phyloP scores from a whole-genome alignment of 2,797 vertebrate species.

The Anabacerthia variegaticeps region DNA sequence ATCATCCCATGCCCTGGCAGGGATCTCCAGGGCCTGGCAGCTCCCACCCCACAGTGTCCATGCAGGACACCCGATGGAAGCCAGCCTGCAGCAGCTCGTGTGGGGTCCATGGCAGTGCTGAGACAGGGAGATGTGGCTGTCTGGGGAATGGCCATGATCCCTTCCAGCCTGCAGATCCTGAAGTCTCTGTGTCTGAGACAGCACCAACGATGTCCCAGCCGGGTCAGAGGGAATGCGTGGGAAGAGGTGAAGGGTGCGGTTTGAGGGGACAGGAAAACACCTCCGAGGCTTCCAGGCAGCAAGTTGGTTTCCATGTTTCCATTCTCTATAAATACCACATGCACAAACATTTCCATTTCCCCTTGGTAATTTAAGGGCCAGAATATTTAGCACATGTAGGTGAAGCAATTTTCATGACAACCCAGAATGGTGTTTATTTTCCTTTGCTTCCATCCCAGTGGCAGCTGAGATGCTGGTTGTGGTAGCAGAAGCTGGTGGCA shows the following conservation, averaged over 20 bases:
- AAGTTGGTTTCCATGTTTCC: not conserved
- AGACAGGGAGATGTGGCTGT: accelerated
- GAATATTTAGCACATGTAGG: accelerated
- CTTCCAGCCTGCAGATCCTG: too few species aligned
- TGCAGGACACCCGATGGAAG: accelerated
- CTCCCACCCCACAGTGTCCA: accelerated
- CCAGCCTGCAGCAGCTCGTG: accelerated
- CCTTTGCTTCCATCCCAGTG: not conserved
- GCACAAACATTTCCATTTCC: not conserved
- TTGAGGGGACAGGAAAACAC: not conserved
- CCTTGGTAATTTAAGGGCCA: not conserved
- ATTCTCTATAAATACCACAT: not conserved
- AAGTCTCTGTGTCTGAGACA: accelerated
- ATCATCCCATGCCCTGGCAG: not conserved
- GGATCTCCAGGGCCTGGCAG: not conserved
- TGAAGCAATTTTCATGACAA: not conserved
- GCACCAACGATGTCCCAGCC: accelerated
- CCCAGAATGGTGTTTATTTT: accelerated
- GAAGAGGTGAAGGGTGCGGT: not conserved
- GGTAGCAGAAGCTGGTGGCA: not conserved
- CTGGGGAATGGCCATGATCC: accelerated
- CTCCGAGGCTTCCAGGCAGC: not conserved
- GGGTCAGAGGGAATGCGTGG: accelerated
- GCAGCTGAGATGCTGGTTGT: not conserved
- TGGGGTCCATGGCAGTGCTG: accelerated